phyloP scores from a whole-genome alignment of 2,797 vertebrate species.

The Bradypodion ventrale region DNA sequence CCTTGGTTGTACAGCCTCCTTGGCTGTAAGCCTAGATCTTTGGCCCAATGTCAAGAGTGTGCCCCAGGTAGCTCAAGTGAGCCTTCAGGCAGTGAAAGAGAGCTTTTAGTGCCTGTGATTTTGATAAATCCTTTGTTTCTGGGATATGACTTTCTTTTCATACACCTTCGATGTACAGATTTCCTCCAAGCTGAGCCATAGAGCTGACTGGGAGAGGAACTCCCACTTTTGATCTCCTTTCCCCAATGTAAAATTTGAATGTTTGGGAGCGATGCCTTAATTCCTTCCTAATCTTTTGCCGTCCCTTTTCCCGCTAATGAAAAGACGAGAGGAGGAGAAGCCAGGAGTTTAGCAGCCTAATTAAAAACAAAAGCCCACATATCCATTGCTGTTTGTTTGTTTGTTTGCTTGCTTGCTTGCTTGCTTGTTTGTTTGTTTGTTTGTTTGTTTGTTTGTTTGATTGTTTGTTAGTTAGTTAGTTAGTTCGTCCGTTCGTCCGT shows the following conservation, averaged over 20 bases:
- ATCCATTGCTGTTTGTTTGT: conserved; percentile 62
- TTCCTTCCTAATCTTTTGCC: background rate
- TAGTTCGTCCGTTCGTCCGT: too few species aligned
- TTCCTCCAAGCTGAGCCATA: conserved; percentile 34
- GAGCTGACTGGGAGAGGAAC: background rate
- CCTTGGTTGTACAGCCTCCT: conserved; percentile 2
- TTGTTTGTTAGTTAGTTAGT: too few species aligned
- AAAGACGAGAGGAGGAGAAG: conserved; percentile 10
- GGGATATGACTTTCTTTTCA: conserved; percentile 3
- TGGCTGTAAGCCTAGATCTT: conserved; percentile 62
- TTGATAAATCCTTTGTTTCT: conserved; percentile 73
- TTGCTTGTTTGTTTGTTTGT: background rate
- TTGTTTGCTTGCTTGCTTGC: background rate
- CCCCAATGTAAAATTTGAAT: background rate
- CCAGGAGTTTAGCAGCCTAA: conserved; percentile 72
- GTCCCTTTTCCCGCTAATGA: conserved; percentile 20
- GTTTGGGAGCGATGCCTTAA: background rate
- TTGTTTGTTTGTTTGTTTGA: too few species aligned
- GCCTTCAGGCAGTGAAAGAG: conserved; percentile 55
- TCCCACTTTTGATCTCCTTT: too few species aligned
- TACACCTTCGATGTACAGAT: background rate
- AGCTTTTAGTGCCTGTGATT: conserved; percentile 54
- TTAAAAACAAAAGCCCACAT: conserved; percentile 76
- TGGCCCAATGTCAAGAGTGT: conserved; percentile 58
- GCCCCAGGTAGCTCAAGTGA: conserved; percentile 53